Evolutionary conservation across 1,140 invertebrate species (phyloP).

Genomic region (Chelonus insularis): DNA sequence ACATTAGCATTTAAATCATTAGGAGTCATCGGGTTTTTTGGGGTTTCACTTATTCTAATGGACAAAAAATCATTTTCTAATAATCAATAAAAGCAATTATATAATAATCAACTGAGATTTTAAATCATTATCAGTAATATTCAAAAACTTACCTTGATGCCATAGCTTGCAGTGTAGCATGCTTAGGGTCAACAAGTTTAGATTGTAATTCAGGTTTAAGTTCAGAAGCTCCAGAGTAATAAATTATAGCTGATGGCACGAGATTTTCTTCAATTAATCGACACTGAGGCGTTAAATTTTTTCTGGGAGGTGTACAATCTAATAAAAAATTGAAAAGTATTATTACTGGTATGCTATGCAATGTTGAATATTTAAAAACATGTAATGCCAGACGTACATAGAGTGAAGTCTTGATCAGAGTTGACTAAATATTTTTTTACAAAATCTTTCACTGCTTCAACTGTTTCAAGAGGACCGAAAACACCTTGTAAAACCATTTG

Average conservation of each 20-base stretch:
- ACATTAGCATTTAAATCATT: constrained; percentile 30
- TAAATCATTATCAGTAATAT: too few species aligned
- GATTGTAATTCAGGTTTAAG: constrained; percentile 54
- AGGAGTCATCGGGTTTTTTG: neutral
- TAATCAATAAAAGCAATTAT: neutral
- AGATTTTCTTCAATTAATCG: constrained; percentile 70
- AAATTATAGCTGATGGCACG: constrained; percentile 75
- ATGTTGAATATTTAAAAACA: constrained; percentile 15
- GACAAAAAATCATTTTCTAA: constrained; percentile 23
- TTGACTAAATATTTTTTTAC: constrained; percentile 69
- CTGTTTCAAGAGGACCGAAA: constrained; percentile 72
- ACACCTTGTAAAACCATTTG: constrained; percentile 77
- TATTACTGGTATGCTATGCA: neutral
- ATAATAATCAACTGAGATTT: constrained; percentile 9
- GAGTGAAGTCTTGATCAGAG: constrained; percentile 66
- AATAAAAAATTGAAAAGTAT: constrained; percentile 25
- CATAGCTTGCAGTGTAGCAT: constrained; percentile 53
- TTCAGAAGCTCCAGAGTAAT: constrained; percentile 64
- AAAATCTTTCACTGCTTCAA: constrained; percentile 70
- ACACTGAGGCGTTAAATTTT: constrained; percentile 61
- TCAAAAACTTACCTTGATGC: constrained; percentile 60
- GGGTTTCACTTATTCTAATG: constrained; percentile 30
- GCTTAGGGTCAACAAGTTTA: constrained; percentile 56
- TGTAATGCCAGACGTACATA: constrained; percentile 64
- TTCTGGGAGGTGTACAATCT: constrained; percentile 79